phyloP scores from a whole-genome alignment of 2,888 invertebrate species.

The Tipula unca region DNA sequence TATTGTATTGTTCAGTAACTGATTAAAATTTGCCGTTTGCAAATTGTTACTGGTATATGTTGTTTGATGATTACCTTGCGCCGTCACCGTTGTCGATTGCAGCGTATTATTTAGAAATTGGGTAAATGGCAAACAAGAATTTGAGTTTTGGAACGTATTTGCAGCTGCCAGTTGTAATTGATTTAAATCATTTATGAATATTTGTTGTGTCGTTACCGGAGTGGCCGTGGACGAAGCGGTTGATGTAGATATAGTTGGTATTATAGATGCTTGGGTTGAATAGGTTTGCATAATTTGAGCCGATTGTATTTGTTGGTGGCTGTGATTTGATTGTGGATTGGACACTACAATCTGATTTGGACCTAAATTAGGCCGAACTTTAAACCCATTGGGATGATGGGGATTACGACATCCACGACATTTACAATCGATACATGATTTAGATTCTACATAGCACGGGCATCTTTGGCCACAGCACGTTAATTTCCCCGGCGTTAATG shows the following conservation, averaged over 20 bases:
- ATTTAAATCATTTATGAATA: constrained; percentile 8
- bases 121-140: background rate
- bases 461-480: constrained; percentile 92
- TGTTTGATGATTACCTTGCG: background rate
- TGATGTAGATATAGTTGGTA: constrained; percentile 25
- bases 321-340: background rate
- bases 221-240: constrained; percentile 29
- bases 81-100: background rate
- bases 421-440: constrained; percentile 82
- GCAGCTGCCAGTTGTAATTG: background rate
- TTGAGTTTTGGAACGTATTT: background rate
- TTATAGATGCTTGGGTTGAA: constrained; percentile 17
- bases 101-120: constrained; percentile 9
- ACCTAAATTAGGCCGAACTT: constrained; percentile 44
- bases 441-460: constrained; percentile 86
- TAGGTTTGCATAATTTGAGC: background rate
- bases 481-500: constrained; percentile 77
- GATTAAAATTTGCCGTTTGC: constrained; percentile 4
- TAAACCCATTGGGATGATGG: constrained; percentile 70
- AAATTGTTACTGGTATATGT: background rate
- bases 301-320: background rate
- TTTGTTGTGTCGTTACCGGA: background rate
- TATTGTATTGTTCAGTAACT: background rate
- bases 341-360: background rate
- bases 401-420: constrained; percentile 92